Percentiles rank a stretch among this genome's conserved stretches.
phyloP scores from a whole-genome alignment of 35 echinoderm and acorn worm genomes.

The Acanthaster planci region DNA sequence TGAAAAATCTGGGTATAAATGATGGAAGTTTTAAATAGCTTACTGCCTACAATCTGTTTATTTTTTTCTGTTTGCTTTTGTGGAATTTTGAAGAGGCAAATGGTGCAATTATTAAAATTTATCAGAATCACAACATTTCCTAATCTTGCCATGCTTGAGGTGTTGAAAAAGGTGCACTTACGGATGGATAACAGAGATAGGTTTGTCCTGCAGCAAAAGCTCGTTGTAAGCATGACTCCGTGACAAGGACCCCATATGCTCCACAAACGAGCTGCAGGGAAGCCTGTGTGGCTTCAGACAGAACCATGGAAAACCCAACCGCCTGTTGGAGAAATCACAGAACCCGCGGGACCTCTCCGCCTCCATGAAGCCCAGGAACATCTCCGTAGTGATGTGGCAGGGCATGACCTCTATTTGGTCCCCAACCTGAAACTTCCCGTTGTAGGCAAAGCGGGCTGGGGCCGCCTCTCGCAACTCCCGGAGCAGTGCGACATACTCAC shows the following conservation, averaged over 20 bases:
- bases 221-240: background rate
- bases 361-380: slow-evolving; percentile 1
- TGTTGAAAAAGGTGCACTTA: background rate
- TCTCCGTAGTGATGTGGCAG: slow-evolving; percentile 33
- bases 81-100: no score
- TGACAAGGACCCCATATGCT: background rate
- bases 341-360: background rate
- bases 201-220: background rate
- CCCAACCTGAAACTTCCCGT: slow-evolving; percentile 9
- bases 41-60: no score
- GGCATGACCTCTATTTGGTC: background rate
- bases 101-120: no score
- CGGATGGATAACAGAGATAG: background rate
- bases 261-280: background rate
- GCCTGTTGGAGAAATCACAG: slow-evolving; percentile 9
- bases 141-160: no score
- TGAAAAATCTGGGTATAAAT: no score
- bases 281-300: slow-evolving; percentile 6
- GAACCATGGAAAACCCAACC: slow-evolving; percentile 15
- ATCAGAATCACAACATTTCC: no score
- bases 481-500: background rate
- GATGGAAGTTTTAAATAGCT: no score
- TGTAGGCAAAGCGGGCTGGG: slow-evolving; percentile 28
- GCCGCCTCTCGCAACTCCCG: background rate
- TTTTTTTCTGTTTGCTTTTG: no score